A percentile compares a stretch with the other conserved stretches of the same genome.
Conservation (phyloP, 2,113 vertebrate genomes). For the Nothoprocta pentlandii region DNA sequence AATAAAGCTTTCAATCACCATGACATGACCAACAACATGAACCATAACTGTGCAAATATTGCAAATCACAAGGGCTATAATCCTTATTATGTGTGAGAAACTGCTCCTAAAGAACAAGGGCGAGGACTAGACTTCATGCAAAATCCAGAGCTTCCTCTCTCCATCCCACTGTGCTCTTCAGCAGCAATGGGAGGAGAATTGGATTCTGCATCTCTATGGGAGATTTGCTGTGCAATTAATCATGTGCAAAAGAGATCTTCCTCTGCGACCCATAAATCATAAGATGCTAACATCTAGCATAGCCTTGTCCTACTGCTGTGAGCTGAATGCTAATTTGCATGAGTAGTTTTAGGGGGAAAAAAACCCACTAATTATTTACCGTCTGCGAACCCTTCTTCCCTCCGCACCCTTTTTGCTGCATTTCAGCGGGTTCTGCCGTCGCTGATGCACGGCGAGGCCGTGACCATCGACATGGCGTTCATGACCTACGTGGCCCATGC, state of each 20-base stretch:
- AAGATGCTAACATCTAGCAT: neutral
- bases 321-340: neutral
- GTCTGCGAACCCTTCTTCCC: neutral
- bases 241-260: neutral
- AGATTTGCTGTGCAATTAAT: neutral
- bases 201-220: neutral
- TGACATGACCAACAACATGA: neutral
- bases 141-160: neutral
- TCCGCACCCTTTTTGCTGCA: neutral
- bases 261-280: neutral
- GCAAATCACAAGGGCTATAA: neutral
- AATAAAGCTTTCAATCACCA: neutral
- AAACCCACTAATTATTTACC: neutral
- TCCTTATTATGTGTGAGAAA: neutral
- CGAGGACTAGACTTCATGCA: neutral
- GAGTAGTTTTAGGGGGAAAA: neutral
- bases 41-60: neutral
- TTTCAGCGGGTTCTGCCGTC: slow-evolving; percentile 81
- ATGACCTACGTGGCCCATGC: slow-evolving; percentile 83
- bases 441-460: slow-evolving; percentile 85
- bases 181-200: neutral
- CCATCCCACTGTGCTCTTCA: neutral
- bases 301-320: neutral
- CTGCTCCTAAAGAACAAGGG: neutral
- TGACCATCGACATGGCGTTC: slow-evolving; percentile 86